A percentile compares a stretch with the other conserved stretches of the same genome.
Conservation (phyloP, 2,113 vertebrate genomes). For the Pogona vitticeps region DNA sequence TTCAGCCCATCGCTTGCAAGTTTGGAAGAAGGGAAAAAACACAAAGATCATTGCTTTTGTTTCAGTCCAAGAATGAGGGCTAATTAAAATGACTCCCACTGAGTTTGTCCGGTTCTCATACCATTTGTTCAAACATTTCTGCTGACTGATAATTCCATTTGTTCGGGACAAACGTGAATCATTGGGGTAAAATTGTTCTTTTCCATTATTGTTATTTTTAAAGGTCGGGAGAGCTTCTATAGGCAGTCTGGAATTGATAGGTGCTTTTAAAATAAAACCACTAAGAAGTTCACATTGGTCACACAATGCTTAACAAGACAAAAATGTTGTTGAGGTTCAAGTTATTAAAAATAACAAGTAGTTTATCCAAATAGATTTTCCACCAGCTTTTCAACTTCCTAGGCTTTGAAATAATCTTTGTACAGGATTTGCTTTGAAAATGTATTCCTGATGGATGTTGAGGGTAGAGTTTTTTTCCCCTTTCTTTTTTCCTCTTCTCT, state of each 20-base stretch:
- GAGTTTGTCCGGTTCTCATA: not conserved
- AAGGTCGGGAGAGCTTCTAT: not conserved
- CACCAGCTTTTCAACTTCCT: conserved; percentile 19
- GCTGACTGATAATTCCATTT: not conserved
- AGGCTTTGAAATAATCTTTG: conserved; percentile 20
- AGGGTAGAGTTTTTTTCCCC: not conserved
- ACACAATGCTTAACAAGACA: conserved; percentile 17
- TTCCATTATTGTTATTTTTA: not conserved
- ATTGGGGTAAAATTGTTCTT: not conserved
- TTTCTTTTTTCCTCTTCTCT: not conserved
- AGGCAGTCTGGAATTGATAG: not conserved
- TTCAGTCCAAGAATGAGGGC: not conserved
- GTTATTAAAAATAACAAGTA: not conserved
- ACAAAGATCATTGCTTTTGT: not conserved
- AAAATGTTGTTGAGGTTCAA: not conserved
- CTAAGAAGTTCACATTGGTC: not conserved
- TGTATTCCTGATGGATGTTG: not conserved
- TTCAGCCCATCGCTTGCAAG: too few species aligned
- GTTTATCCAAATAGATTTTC: conserved; percentile 13
- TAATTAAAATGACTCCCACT: not conserved
- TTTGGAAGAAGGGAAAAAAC: not conserved
- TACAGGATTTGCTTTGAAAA: conserved; percentile 15
- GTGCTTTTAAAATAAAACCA: not conserved
- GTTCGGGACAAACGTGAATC: not conserved
- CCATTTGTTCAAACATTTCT: not conserved